Evolutionary conservation across 2,113 vertebrate genomes (phyloP).

Genomic region (Labrus mixtus): DNA sequence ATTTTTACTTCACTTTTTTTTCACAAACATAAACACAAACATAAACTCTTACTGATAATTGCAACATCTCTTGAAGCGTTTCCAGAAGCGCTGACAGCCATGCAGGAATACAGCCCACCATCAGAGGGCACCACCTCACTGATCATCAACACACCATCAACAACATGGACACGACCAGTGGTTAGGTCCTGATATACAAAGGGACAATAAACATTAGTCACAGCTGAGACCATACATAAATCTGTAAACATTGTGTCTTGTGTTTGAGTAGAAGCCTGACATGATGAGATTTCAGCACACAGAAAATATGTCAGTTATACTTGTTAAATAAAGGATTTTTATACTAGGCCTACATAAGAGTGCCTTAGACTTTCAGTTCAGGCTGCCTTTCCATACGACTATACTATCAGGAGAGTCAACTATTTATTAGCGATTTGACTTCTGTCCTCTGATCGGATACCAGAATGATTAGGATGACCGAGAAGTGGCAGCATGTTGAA

Average conservation of each 20-base stretch:
- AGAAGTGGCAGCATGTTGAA: too few relatives aligned
- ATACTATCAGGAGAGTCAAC: too few relatives aligned
- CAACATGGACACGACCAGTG: constrained; percentile 44
- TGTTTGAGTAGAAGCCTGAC: too few relatives aligned
- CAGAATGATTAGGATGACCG: too few relatives aligned
- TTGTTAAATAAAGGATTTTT: too few relatives aligned
- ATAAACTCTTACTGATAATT: constrained; percentile 76
- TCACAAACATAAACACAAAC: neutral
- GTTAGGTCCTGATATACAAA: constrained; percentile 46
- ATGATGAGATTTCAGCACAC: neutral
- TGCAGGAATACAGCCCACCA: constrained; percentile 83
- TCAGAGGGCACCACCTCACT: constrained; percentile 78
- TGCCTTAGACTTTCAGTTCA: too few relatives aligned
- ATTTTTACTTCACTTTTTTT: too few relatives aligned
- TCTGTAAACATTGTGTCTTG: neutral
- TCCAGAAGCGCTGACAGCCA: constrained; percentile 69
- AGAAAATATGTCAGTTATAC: neutral
- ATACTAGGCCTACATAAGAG: too few relatives aligned
- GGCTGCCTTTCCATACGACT: too few relatives aligned
- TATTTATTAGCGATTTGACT: too few relatives aligned
- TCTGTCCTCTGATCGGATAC: too few relatives aligned
- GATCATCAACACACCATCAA: constrained; percentile 65
- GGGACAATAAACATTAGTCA: neutral
- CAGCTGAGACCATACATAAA: neutral
- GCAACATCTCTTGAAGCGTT: constrained; percentile 75